Conservation (phyloP, 1,140 invertebrate genomes). For the Zaprionus nigranus region DNA sequence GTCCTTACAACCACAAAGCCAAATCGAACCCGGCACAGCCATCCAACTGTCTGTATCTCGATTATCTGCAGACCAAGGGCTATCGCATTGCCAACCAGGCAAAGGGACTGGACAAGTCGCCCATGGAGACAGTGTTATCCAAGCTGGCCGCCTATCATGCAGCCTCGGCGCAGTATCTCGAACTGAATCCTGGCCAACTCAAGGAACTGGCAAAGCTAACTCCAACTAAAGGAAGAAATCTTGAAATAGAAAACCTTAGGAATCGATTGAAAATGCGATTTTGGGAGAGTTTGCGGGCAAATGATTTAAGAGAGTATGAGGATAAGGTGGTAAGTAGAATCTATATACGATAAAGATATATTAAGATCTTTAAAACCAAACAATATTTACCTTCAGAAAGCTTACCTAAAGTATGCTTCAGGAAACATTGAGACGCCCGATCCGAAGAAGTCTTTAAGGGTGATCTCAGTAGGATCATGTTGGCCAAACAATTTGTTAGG, state of each 20-base stretch:
- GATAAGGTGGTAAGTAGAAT: conserved; percentile 65
- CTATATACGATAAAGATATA: background rate
- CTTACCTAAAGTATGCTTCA: conserved; percentile 47
- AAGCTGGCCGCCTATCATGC: conserved; percentile 87
- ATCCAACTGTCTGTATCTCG: conserved; percentile 36
- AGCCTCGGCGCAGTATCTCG: conserved; percentile 79
- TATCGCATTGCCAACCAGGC: conserved; percentile 42
- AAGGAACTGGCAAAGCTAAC: conserved; percentile 42
- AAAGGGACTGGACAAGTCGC: conserved; percentile 85
- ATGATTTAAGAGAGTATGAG: conserved; percentile 49
- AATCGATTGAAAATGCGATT: conserved; percentile 48
- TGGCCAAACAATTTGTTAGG: conserved; percentile 60
- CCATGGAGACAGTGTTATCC: conserved; percentile 85
- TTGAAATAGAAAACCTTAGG: conserved; percentile 14
- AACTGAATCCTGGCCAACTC: conserved; percentile 29
- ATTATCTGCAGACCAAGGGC: conserved; percentile 52
- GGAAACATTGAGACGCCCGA: conserved; percentile 3
- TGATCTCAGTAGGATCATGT: conserved; percentile 54
- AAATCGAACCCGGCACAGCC: background rate
- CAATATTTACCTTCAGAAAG: conserved; percentile 45
- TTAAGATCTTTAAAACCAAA: background rate
- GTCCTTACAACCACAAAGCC: background rate
- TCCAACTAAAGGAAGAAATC: background rate
- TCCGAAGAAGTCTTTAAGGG: conserved; percentile 46
- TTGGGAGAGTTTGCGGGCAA: conserved; percentile 59